Base-by-base conservation (phyloP, 2,797 vertebrate species). In the Protosalanx chinensis region DNA sequence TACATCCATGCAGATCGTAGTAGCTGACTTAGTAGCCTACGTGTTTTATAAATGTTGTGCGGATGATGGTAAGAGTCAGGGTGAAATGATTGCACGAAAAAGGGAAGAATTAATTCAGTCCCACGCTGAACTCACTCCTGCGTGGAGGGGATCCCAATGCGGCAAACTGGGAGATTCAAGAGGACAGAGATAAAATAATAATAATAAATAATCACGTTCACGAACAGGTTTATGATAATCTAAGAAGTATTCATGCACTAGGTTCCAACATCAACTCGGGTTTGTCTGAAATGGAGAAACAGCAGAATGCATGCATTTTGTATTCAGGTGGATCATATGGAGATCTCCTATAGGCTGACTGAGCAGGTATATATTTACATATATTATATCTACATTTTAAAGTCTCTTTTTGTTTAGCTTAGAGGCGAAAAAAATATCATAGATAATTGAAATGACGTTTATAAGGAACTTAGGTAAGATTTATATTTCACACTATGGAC, bases 131-230 rank as follows among this genome's bases (percentile, higher is more conserved):
- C 32, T 64, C 61, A 64, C 61, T 64, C 16, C 32, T 64, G 27
- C 32, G 32, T 18, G 32, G 6, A 15, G 18, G 16, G 51, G 18
- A 35, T 58, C 4, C 12, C 51, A 37, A 68, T 68, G 67, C 67
- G 67, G 67, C 51, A 68, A 68, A 68, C 53, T 2, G 67, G 27
- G 10, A 20, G 18, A 16, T 23, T 23, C n/a, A 23, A 29, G 59
- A 61, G 23, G 12, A 7, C 2, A 61, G 29, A 61, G 29, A 27
- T 27, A 27, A 27, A 27, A 27, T 27, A 27, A 27, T 27, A 27
- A 27, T 27, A 27, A 35, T 6, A 18, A 63, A 63, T 15, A 63
- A 33, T 15, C 15, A 56, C 51, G 15, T 56, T 7, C 51, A 56
- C 51, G n/a, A n/a, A 4, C 15, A 56, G 51, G 18, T n/a, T 56